A percentile compares a stretch with the other conserved stretches of the same genome.
Conservation (phyloP, 2,113 vertebrate species). For the Cyphomyrus plagiostoma region DNA sequence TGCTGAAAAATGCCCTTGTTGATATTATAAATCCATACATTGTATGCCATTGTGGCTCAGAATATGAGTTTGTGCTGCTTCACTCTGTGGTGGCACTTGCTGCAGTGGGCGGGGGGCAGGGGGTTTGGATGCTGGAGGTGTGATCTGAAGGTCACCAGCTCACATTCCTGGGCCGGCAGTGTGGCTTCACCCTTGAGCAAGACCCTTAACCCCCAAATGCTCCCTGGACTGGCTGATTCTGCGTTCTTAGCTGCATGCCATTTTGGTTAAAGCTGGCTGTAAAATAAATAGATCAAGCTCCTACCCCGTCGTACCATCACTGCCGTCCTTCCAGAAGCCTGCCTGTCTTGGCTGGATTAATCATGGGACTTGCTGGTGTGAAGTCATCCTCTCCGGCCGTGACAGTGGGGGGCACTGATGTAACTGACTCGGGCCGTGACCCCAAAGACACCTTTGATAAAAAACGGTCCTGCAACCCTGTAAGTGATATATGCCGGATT, state of each 20-base stretch:
- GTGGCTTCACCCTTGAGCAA: not conserved
- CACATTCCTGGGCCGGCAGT: not conserved
- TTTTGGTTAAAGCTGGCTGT: not conserved
- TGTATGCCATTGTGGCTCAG: not conserved
- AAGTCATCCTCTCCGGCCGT: not conserved
- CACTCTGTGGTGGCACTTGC: not conserved
- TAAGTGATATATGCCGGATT: not conserved
- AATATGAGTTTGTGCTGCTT: not conserved
- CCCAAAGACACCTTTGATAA: not conserved
- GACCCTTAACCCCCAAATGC: not conserved
- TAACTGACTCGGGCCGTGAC: not conserved
- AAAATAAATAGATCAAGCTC: not conserved
- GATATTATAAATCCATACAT: not conserved
- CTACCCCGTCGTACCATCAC: not conserved
- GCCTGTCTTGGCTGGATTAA: not conserved
- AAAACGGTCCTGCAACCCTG: not conserved
- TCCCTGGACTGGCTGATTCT: not conserved
- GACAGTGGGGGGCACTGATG: not conserved
- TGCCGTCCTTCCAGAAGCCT: not conserved
- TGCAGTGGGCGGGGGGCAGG: not conserved
- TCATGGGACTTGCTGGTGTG: not conserved
- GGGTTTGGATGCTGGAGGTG: not conserved
- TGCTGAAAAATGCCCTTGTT: not conserved
- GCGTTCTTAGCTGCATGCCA: not conserved
- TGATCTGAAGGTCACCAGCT: not conserved